Evolutionary conservation across 2,888 invertebrate genomes (phyloP).

Genomic region (Archips xylosteana): DNA sequence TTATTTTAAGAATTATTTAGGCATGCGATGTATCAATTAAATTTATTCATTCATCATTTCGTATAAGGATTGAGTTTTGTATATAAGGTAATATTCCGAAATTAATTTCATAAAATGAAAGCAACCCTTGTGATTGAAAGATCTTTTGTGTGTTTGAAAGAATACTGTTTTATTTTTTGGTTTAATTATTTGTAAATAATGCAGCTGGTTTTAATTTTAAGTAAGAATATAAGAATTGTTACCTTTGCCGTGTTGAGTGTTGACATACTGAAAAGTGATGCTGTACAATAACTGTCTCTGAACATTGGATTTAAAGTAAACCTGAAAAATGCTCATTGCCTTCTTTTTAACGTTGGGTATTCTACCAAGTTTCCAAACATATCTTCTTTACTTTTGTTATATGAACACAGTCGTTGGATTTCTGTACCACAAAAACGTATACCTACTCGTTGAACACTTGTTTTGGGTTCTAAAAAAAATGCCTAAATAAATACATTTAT

Average conservation of each 20-base stretch:
- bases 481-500: too few relatives aligned
- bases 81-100: constrained; percentile 34
- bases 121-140: constrained; percentile 51
- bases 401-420: too few relatives aligned
- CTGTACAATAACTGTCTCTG: background rate
- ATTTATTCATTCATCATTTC: constrained; percentile 30
- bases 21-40: constrained; percentile 1
- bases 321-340: too few relatives aligned
- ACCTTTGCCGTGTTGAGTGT: constrained; percentile 10
- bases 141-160: constrained; percentile 50
- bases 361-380: too few relatives aligned
- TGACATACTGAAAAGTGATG: background rate
- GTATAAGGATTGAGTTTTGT: constrained; percentile 32
- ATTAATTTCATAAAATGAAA: constrained; percentile 41
- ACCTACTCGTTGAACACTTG: too few relatives aligned
- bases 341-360: too few relatives aligned
- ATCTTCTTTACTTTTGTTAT: too few relatives aligned
- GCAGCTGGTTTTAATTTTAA: constrained; percentile 29
- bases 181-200: constrained; percentile 35
- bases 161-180: constrained; percentile 33
- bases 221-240: constrained; percentile 16
- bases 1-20: constrained; percentile 20
- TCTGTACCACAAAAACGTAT: too few relatives aligned
- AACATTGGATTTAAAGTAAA: too few relatives aligned
- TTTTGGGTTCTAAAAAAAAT: too few relatives aligned